phyloP scores from a whole-genome alignment of 1,140 invertebrate genomes.

The Phymastichus coffea region DNA sequence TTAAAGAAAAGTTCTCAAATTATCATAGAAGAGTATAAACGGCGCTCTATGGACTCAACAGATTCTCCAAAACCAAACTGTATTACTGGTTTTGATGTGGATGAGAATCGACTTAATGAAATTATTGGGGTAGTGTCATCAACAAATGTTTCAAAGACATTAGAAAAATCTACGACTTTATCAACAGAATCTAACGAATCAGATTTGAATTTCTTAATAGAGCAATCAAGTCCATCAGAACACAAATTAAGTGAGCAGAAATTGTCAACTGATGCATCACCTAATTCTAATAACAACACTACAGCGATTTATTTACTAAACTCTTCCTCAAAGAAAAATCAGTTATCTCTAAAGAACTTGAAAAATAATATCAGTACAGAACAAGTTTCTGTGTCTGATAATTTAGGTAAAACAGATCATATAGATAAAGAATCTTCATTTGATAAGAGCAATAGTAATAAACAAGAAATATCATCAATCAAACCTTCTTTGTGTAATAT shows the following conservation, averaged over 20 bases:
- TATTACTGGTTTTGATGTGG: neutral
- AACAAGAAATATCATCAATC: too few species aligned
- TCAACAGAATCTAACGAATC: neutral
- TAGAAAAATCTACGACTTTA: slow-evolving; percentile 6
- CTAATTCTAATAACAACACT: neutral
- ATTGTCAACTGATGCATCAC: neutral
- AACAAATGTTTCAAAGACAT: slow-evolving; percentile 1
- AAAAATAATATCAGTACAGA: neutral
- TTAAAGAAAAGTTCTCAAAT: neutral
- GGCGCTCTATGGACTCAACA: neutral
- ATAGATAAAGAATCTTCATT: neutral
- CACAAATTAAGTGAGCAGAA: neutral
- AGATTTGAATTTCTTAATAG: neutral
- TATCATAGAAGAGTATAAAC: neutral
- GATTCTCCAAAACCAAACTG: neutral
- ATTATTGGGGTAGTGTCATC: slow-evolving; percentile 2
- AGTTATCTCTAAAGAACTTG: slow-evolving; percentile 12
- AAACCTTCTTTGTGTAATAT: too few species aligned
- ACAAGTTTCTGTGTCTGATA: neutral
- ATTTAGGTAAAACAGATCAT: neutral
- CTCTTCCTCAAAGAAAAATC: neutral
- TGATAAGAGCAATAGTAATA: too few species aligned
- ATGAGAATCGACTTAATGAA: slow-evolving; percentile 6
- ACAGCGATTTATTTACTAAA: neutral
- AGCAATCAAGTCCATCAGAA: slow-evolving; percentile 1